Evolutionary conservation across 2,888 invertebrate genomes (phyloP), one percentile per base, ranked within the genome.

Genomic region (Troides oblongomaculatus): DNA sequence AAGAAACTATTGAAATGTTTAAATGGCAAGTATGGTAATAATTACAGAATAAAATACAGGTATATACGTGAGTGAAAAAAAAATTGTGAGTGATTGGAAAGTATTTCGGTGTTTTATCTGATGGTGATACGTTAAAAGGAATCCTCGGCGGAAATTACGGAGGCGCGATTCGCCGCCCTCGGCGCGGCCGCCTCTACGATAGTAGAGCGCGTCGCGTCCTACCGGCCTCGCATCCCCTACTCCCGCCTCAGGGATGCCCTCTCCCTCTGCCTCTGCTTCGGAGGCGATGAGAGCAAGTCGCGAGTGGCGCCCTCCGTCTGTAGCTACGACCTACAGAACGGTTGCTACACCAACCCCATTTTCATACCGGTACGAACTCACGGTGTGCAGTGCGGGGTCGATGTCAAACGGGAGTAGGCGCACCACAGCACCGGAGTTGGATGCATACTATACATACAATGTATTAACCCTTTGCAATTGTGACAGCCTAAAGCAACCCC

Each of bases 311-410:
- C 87, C 43, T 89, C 90, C 6, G 76, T 81, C 76, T 83, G 84
- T 77, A 88, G 84, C 84, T 77, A 82, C 76, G 81, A 77, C 74
- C 83, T 81, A 77, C 85, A 87, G 69, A 81, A 85, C 74, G 83
- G 85, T 73, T 88, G 87, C 81, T 90, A 89, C 82, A 85, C 84
- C 82, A 85, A 88, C 82, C 86, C 89, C 75, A 77, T 68, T 71
- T 77, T 85, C 75, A 85, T 85, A 43, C 70, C 70, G 91, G 90
- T 92, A 91, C 83, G 88, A 77, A 76, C 73, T 75, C 79, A 78
- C 80, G 81, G 80, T 79, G 79, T 79, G 77, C 72, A 70, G 36
- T 18, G 68, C 43, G 30, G 30, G 23, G 10, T n/a, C 39, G 36
- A 23, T 63, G 36, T 36, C 60, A 36, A 46, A 30, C 59, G 30